These are phyloP conservation scores for Creontiades dilutus DNA, from an alignment of 2,888 invertebrate species.

Conservation along the genomic window DNA sequence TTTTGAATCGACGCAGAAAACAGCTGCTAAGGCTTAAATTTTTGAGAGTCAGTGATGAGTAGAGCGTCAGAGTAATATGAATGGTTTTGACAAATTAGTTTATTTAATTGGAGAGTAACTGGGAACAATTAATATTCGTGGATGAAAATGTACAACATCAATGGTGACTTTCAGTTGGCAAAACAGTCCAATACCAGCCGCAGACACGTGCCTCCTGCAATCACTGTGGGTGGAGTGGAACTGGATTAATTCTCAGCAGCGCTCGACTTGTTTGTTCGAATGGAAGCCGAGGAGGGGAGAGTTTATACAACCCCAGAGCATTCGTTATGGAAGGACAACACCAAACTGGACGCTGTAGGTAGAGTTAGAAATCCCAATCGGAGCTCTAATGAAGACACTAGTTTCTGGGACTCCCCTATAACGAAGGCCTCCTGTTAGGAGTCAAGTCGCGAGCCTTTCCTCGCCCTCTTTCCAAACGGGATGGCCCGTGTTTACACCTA, in stretches of 20 bases:
- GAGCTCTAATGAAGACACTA: not conserved
- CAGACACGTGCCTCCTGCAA: not conserved
- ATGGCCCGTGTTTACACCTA: conserved; percentile 7
- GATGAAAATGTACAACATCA: too few species aligned
- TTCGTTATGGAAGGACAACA: conserved; percentile 42
- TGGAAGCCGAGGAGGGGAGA: not conserved
- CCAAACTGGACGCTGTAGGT: conserved; percentile 8
- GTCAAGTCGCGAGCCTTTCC: not conserved
- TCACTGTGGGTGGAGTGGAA: not conserved
- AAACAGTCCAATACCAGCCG: not conserved
- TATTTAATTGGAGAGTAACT: too few species aligned
- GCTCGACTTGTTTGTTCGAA: conserved; percentile 22
- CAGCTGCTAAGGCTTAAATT: too few species aligned
- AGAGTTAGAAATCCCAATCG: not conserved
- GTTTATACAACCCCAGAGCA: not conserved
- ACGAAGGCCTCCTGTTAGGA: not conserved
- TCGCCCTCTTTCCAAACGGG: not conserved
- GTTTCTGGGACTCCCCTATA: conserved; percentile 1
- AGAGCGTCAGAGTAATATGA: too few species aligned
- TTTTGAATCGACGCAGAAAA: too few species aligned
- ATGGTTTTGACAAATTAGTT: too few species aligned
- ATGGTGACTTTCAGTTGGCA: too few species aligned
- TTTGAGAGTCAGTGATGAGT: too few species aligned
- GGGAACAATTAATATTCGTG: too few species aligned
- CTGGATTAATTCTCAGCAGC: conserved; percentile 9